Conservation (phyloP, 2,888 invertebrate genomes). For the Lypha dubia region DNA sequence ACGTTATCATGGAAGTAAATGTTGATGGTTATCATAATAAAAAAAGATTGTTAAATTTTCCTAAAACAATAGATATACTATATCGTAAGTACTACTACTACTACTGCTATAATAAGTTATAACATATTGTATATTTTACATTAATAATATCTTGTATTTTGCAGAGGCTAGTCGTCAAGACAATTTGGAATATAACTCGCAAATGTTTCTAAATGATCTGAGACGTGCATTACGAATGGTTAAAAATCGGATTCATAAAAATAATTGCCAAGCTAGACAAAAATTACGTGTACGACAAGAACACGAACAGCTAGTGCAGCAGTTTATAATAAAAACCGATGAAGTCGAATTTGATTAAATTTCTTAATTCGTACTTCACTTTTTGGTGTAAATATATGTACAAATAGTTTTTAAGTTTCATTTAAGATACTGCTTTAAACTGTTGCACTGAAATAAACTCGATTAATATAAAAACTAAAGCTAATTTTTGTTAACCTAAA, state of each 20-base stretch:
- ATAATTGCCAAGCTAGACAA: conserved; percentile 63
- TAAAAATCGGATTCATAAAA: conserved; percentile 64
- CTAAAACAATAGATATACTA: conserved; percentile 54
- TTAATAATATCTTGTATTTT: background rate
- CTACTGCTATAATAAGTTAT: background rate
- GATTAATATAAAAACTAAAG: background rate
- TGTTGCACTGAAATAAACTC: background rate
- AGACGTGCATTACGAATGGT: conserved; percentile 45
- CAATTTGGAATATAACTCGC: conserved; percentile 30
- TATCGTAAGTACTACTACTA: conserved; percentile 62
- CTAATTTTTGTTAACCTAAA: too few relatives aligned
- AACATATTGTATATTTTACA: background rate
- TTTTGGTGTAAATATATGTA: conserved; percentile 29
- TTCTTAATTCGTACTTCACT: background rate
- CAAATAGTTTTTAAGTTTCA: conserved; percentile 35
- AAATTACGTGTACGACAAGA: conserved; percentile 44
- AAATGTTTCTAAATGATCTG: conserved; percentile 49
- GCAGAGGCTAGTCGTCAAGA: conserved; percentile 43
- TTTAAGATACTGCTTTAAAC: background rate
- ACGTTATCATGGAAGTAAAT: conserved; percentile 54
- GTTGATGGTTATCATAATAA: conserved; percentile 65
- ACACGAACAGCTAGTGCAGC: background rate
- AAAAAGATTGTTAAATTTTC: conserved; percentile 52
- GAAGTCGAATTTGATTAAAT: conserved; percentile 53
- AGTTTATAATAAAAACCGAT: conserved; percentile 54